Evolutionary conservation across 2,797 vertebrate genomes (phyloP).

Genomic region (Macropodus opercularis): DNA sequence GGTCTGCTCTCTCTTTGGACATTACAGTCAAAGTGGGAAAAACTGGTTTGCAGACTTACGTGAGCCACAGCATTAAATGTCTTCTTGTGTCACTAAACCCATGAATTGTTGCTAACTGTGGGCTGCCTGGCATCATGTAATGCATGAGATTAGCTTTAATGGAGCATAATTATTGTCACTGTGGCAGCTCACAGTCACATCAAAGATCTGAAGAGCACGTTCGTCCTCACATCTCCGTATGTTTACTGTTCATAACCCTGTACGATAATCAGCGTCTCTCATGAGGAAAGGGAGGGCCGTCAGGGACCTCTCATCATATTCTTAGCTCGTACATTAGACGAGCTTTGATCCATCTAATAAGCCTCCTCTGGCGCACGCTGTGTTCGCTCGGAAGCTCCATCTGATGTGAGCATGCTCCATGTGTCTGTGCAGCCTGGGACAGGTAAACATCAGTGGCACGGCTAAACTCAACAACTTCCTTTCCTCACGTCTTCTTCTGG

Average conservation of each 20-base stretch:
- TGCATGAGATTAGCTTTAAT: constrained; percentile 13
- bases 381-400: constrained; percentile 32
- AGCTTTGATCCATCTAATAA: constrained; percentile 64
- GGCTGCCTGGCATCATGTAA: constrained; percentile 5
- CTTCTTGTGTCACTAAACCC: constrained; percentile 8
- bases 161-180: constrained; percentile 16
- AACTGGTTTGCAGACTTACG: not conserved
- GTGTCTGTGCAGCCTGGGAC: constrained; percentile 8
- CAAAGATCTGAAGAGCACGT: constrained; percentile 23
- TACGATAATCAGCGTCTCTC: constrained; percentile 38
- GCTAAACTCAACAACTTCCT: constrained; percentile 9
- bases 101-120: constrained; percentile 3
- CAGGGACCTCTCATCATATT: constrained; percentile 50
- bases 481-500: constrained; percentile 4
- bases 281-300: constrained; percentile 29
- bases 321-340: constrained; percentile 56
- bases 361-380: constrained; percentile 36
- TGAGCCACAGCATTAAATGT: constrained; percentile 5
- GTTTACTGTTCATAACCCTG: constrained; percentile 37
- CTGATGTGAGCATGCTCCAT: constrained; percentile 29
- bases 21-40: not conserved
- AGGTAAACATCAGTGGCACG: constrained; percentile 11
- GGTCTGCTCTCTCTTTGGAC: not conserved
- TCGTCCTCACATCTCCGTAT: constrained; percentile 33
- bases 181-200: constrained; percentile 16